Percentiles rank a stretch among this genome's conserved stretches.
phyloP scores from a whole-genome alignment of 1,140 invertebrate genomes.

The Cydia strobilella region DNA sequence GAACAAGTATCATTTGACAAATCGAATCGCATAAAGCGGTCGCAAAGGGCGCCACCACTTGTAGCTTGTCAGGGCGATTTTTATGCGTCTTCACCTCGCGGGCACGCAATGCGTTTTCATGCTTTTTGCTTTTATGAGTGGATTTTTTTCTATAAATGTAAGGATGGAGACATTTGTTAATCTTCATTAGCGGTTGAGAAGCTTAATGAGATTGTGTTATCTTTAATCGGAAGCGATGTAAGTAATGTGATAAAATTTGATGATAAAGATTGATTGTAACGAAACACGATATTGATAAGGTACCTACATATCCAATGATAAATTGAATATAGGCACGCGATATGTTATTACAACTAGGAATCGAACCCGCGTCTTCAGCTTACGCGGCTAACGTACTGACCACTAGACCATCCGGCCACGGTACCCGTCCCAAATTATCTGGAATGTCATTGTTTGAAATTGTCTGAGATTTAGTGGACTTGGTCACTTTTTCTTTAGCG shows the following conservation, averaged over 20 bases:
- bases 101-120: conserved; percentile 46
- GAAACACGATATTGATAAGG: too few relatives aligned
- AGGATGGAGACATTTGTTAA: conserved; percentile 6
- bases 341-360: too few relatives aligned
- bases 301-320: too few relatives aligned
- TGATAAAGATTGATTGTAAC: not conserved
- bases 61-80: conserved; percentile 54
- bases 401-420: too few relatives aligned
- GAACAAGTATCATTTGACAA: conserved; percentile 48
- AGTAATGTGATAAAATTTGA: not conserved
- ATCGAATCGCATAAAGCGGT: conserved; percentile 50
- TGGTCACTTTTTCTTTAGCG: too few relatives aligned
- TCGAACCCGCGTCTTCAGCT: too few relatives aligned
- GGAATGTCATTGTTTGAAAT: too few relatives aligned
- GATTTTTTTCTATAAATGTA: conserved; percentile 6
- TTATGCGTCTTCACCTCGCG: conserved; percentile 50
- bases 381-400: too few relatives aligned
- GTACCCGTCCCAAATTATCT: too few relatives aligned
- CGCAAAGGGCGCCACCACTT: conserved; percentile 51
- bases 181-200: not conserved
- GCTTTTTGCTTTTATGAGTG: conserved; percentile 21
- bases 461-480: too few relatives aligned
- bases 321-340: too few relatives aligned
- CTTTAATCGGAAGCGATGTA: not conserved
- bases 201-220: conserved; percentile 12